These are phyloP conservation scores for Phylloscopus whistleri DNA, from an alignment of 2,113 vertebrate species.

Conservation along the genomic window DNA sequence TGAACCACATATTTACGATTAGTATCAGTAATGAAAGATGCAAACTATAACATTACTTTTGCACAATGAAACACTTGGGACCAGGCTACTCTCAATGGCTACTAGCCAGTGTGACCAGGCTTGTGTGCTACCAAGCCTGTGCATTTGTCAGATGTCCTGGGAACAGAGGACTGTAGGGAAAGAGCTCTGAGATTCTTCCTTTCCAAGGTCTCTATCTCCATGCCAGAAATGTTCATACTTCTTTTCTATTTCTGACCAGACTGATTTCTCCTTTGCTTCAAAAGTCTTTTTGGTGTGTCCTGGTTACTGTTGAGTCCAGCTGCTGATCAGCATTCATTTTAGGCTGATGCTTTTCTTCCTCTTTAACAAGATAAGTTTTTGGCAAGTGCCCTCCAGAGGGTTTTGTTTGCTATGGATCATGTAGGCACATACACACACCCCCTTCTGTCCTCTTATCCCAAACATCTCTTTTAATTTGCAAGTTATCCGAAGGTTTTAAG, in stretches of 20 bases:
- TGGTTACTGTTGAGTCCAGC: neutral
- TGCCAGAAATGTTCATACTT: neutral
- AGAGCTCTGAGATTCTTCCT: fast-evolving
- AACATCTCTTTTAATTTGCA: neutral
- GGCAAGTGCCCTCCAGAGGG: fast-evolving
- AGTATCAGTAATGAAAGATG: neutral
- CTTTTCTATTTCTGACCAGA: neutral
- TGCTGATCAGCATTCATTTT: neutral
- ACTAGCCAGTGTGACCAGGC: neutral
- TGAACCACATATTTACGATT: neutral
- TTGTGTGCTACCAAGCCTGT: neutral
- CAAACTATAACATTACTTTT: neutral
- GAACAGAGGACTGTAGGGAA: neutral
- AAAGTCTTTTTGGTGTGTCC: neutral
- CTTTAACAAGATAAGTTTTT: neutral
- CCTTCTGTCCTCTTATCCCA: neutral
- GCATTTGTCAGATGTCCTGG: neutral
- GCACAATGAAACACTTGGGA: neutral
- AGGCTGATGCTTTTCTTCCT: neutral
- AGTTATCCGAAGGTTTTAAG: fast-evolving
- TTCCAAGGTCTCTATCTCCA: neutral
- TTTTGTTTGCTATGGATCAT: neutral
- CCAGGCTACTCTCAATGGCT: neutral
- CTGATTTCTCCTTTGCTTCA: neutral
- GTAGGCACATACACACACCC: neutral